phyloP scores from a whole-genome alignment of 2,888 invertebrate genomes.

The Lasioglossum leucozonium region DNA sequence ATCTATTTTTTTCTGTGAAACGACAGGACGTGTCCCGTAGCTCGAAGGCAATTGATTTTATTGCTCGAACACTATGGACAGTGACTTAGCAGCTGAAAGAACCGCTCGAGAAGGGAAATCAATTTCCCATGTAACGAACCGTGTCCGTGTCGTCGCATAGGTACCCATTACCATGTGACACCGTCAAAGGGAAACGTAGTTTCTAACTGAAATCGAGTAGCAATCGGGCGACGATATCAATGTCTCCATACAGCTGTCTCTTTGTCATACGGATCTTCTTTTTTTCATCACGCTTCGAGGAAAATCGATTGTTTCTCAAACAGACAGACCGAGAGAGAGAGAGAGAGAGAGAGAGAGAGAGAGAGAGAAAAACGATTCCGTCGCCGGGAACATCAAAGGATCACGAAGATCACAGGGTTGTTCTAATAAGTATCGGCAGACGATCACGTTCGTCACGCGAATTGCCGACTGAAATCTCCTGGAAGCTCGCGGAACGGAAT shows the following conservation, averaged over 20 bases:
- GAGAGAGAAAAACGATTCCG: neutral
- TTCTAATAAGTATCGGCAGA: slow-evolving; percentile 26
- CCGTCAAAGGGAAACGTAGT: neutral
- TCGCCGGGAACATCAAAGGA: neutral
- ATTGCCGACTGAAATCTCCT: slow-evolving; percentile 29
- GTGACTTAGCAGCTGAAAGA: neutral
- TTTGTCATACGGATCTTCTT: neutral
- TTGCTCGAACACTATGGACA: neutral
- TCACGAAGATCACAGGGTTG: slow-evolving; percentile 5
- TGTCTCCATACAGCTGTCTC: neutral
- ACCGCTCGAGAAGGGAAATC: slow-evolving; percentile 1
- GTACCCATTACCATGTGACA: slow-evolving; percentile 7
- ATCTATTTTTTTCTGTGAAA: neutral
- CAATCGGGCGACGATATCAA: slow-evolving; percentile 7
- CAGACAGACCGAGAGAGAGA: too few species aligned
- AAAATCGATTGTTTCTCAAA: slow-evolving; percentile 11
- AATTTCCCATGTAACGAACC: slow-evolving; percentile 7
- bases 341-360: neutral
- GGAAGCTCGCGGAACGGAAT: neutral
- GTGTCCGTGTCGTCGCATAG: neutral
- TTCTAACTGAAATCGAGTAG: slow-evolving; percentile 12
- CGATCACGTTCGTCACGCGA: slow-evolving; percentile 25
- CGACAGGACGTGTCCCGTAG: neutral
- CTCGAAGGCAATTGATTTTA: neutral
- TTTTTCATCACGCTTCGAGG: neutral